These are phyloP conservation scores for Plutella xylostella DNA, from an alignment of 2,888 invertebrate species.

Conservation along the genomic window DNA sequence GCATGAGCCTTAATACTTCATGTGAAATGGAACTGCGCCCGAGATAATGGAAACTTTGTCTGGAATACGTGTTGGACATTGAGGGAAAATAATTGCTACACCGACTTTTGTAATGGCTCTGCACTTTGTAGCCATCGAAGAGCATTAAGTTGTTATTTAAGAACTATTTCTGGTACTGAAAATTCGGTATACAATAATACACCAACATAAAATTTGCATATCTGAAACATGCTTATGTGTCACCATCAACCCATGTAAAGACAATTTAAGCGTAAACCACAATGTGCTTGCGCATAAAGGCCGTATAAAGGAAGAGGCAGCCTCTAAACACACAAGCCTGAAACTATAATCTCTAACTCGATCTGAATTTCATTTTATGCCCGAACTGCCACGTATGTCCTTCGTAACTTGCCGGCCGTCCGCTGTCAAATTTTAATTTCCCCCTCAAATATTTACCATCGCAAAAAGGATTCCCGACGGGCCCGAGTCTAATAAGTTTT, in stretches of 20 bases:
- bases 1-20: constrained; percentile 9
- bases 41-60: constrained; percentile 3
- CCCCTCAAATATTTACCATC: constrained; percentile 69
- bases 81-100: too few species aligned
- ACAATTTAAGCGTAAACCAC: too few species aligned
- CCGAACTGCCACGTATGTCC: constrained; percentile 58
- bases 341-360: constrained; percentile 32
- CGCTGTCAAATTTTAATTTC: constrained; percentile 71
- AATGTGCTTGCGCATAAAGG: too few species aligned
- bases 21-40: constrained; percentile 8
- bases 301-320: background rate
- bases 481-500: constrained; percentile 69
- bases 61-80: too few species aligned
- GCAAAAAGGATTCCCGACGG: constrained; percentile 69
- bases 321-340: background rate
- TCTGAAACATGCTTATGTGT: too few species aligned
- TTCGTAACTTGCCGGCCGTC: constrained; percentile 41
- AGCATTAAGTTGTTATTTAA: too few species aligned
- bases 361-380: constrained; percentile 69
- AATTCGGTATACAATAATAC: too few species aligned
- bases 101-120: too few species aligned
- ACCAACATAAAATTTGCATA: too few species aligned
- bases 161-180: too few species aligned
- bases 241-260: too few species aligned
- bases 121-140: too few species aligned